Base-by-base conservation (phyloP, 2,797 vertebrate species). In the Etheostoma nigrum region DNA sequence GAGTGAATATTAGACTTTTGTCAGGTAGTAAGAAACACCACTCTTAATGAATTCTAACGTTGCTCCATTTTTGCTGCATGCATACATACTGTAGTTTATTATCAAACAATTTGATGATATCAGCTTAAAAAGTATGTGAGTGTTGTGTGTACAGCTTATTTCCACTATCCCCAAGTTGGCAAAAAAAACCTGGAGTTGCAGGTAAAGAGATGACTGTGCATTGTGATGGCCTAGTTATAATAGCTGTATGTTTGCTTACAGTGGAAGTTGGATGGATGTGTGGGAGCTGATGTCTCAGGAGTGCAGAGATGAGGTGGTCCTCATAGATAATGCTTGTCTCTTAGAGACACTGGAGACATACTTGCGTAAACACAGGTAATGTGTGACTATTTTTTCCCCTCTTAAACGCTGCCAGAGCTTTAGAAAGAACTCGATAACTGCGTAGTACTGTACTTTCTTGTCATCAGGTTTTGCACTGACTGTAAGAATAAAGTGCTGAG, bases 281-380 rank as follows among this genome's bases (percentile, higher is more conserved):
- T 99, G 97, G 98, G 98, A 99, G 91, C 94, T 98, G 75, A 98
- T 99, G 97, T 99, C 98, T 87, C 97, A 98, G 91, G 98, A 98
- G 88, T 99, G 98, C 95, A 95, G 98, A 80, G 97, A 99, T 79
- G 98, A 99, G 93, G 98, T 99, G 67, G 97, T 99, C 91, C 90
- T 99, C 90, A 97, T 99, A 23, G 98, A 99, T 88, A 98, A 96
- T 6, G 94, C 95, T 78, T 97, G 96, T 91, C 97, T 99, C 70
- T 92, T 99, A 82, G 97, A 99, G 94, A 99, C 98, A 0, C 93
- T 99, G 92, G 98, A 99, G 94, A 97, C 96, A 0, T 99, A 99
- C 83, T 94, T 99, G 78, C 95, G 96, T 49, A 99, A 99, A 92
- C 98, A 99, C 95, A 97, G 97, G 98, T 99, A 87, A 88, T n/a